A percentile compares a stretch with the other conserved stretches of the same genome.
Conservation (phyloP, 64 coral and sea anemone species). For the Orbicella faveolata region DNA sequence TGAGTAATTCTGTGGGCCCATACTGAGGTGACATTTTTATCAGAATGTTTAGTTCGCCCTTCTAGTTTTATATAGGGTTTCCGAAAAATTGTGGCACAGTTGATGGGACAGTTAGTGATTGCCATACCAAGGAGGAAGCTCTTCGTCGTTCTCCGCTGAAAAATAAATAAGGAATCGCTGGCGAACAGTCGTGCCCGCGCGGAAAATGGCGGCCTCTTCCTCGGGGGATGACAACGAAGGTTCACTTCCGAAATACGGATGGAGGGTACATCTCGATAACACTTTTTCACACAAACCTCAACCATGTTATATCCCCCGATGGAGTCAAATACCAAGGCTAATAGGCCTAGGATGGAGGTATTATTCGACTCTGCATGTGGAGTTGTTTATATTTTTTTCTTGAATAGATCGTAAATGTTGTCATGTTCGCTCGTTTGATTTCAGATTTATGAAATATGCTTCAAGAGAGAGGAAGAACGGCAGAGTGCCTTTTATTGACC, state of each 20-base stretch:
- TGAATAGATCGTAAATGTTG: not conserved
- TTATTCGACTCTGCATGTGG: not conserved
- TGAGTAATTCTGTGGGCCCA: too few species aligned
- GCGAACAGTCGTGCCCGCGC: not conserved
- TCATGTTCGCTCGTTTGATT: not conserved
- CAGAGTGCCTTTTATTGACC: conserved; percentile 95
- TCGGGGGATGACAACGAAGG: conserved; percentile 25
- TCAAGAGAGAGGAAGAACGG: conserved; percentile 89
- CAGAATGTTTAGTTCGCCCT: too few species aligned
- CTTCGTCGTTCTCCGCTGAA: not conserved
- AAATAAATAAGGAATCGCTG: conserved; percentile 5
- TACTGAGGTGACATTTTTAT: too few species aligned
- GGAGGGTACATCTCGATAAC: conserved; percentile 93
- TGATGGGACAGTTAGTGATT: too few species aligned
- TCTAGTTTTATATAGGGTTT: too few species aligned
- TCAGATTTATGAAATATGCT: conserved; percentile 97
- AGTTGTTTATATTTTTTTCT: not conserved
- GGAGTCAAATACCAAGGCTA: conserved; percentile 94
- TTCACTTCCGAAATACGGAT: conserved; percentile 85
- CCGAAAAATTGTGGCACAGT: too few species aligned
- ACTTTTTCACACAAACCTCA: conserved; percentile 89
- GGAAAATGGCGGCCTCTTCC: conserved; percentile 23
- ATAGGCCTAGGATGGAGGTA: conserved; percentile 97
- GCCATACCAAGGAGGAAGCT: too few species aligned
- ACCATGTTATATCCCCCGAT: conserved; percentile 91